Percentiles rank a stretch among this genome's conserved stretches.
phyloP scores from a whole-genome alignment of 2,113 vertebrate species.

The Colistium nudipinnis region DNA sequence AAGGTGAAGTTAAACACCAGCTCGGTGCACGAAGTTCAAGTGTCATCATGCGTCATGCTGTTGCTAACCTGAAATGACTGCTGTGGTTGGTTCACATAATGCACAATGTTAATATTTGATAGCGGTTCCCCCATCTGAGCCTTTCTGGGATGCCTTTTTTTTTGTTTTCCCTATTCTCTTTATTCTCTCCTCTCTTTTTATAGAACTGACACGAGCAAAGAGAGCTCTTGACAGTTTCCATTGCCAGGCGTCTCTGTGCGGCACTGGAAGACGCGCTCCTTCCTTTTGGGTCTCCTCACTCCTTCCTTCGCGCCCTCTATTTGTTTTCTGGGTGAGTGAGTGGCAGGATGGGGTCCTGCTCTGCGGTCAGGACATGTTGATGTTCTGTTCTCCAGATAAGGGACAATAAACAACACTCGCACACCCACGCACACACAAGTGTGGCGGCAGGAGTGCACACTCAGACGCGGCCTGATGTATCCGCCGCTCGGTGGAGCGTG shows the following conservation, averaged over 20 bases:
- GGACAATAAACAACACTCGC: conserved; percentile 26
- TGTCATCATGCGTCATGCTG: conserved; percentile 34
- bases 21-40: conserved; percentile 5
- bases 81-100: conserved; percentile 16
- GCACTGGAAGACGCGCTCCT: conserved; percentile 21
- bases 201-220: conserved; percentile 41
- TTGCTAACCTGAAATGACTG: conserved; percentile 25
- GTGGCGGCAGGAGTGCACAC: conserved; percentile 1
- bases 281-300: conserved; percentile 37
- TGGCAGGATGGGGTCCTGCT: conserved; percentile 49
- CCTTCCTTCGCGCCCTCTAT: conserved; percentile 37
- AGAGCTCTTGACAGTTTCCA: conserved; percentile 54
- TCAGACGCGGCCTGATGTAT: conserved; percentile 19
- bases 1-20: neutral
- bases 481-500: conserved; percentile 33
- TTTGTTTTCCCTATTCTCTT: conserved; percentile 47
- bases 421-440: conserved; percentile 15
- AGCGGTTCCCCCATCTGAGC: conserved; percentile 38
- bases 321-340: conserved; percentile 66
- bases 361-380: conserved; percentile 47
- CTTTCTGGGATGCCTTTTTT: conserved; percentile 40
- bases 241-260: conserved; percentile 28
- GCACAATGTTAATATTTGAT: conserved; percentile 54
- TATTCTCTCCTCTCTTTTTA: conserved; percentile 38
- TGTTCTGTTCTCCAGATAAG: conserved; percentile 44